These are phyloP conservation scores for Barbus barbus DNA, from an alignment of 2,113 vertebrate species.

Conservation along the genomic window DNA sequence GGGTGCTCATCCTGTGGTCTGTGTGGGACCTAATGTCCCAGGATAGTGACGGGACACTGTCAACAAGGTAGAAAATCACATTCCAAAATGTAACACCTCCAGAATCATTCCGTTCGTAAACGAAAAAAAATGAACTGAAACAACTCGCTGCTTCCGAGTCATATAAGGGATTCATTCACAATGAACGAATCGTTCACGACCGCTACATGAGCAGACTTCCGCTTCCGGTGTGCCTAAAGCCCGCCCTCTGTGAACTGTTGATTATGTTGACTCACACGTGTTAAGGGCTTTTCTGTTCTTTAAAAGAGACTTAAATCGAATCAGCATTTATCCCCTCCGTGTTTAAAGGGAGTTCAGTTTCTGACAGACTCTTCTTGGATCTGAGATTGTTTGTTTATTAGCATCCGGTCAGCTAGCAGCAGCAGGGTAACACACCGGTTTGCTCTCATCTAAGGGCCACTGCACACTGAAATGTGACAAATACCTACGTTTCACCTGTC, in stretches of 20 bases:
- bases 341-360: neutral
- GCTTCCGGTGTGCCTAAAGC: conserved; percentile 62
- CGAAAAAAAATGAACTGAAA: too few relatives aligned
- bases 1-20: too few relatives aligned
- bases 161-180: too few relatives aligned
- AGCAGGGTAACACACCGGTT: conserved; percentile 13
- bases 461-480: conserved; percentile 34
- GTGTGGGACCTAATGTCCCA: too few relatives aligned
- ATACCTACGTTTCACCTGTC: neutral
- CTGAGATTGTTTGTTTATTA: neutral
- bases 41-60: too few relatives aligned
- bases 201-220: conserved; percentile 20
- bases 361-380: neutral
- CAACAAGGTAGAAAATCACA: too few relatives aligned
- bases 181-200: too few relatives aligned
- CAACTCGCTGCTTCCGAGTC: too few relatives aligned
- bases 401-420: neutral
- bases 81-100: too few relatives aligned
- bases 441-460: neutral
- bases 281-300: conserved; percentile 61
- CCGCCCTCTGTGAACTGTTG: conserved; percentile 61
- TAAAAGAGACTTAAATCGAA: neutral
- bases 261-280: conserved; percentile 76
- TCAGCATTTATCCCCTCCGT: neutral
- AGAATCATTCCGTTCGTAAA: too few relatives aligned